Conservation (phyloP, 64 coral and sea anemone genomes). For the Acropora tenuis region DNA sequence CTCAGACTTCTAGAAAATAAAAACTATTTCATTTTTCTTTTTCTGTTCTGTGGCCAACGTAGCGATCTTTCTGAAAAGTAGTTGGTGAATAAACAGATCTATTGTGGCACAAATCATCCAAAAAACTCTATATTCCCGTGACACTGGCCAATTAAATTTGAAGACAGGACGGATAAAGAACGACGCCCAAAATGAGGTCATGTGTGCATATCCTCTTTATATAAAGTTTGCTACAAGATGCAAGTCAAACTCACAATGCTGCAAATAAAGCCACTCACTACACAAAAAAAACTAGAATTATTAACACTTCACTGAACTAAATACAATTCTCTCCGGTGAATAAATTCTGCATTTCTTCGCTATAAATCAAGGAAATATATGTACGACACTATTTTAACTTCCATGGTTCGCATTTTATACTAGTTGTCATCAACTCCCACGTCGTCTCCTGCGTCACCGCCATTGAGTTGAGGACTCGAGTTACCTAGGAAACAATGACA, state of each 20-base stretch:
- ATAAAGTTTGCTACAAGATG: too few species aligned
- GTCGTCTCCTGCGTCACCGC: constrained; percentile 1
- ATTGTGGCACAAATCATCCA: too few species aligned
- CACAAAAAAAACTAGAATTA: background rate
- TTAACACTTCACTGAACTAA: background rate
- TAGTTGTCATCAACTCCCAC: constrained; percentile 1
- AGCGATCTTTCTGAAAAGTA: too few species aligned
- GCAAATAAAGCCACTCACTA: background rate
- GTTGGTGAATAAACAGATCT: too few species aligned
- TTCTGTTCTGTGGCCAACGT: too few species aligned
- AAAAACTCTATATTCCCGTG: too few species aligned
- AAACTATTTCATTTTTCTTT: too few species aligned
- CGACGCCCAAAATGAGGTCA: background rate
- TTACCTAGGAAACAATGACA: background rate
- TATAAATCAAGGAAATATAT: background rate
- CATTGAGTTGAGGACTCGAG: constrained; percentile 14
- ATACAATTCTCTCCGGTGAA: background rate
- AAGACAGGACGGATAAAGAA: background rate
- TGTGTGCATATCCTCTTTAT: too few species aligned
- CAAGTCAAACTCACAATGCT: background rate
- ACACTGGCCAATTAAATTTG: too few species aligned
- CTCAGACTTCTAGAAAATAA: too few species aligned
- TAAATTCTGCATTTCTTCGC: background rate
- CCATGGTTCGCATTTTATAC: background rate
- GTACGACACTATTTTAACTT: background rate